Base-by-base conservation (phyloP, 2,888 invertebrate genomes). In the Neoitamus cyanurus region DNA sequence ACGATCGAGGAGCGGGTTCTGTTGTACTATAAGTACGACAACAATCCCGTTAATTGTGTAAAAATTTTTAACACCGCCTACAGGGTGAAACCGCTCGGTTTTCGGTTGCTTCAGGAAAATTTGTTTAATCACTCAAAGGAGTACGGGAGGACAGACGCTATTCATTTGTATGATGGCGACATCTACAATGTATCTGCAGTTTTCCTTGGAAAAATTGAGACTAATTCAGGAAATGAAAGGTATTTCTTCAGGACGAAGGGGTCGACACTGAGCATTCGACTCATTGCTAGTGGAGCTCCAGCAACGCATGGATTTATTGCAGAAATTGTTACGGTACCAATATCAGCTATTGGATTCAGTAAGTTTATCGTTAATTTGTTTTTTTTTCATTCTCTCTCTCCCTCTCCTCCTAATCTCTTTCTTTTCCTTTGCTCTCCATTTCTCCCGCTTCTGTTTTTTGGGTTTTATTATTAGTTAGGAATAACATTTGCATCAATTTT, bases 21-120 rank as follows among this genome's bases (percentile, higher is more conserved):
- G 0, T 90, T 99, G 25, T 99, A 98, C 90, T 99, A 98, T 91
- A 99, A 99, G 90, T 99, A 99, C 89, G 98, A 98, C 89, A 98
- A 98, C 88, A 95, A 96, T 90, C 97, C 98, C 0, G 97, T 98
- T 0, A 99, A 99, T 90, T 99, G 99, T 89, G 97, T 99, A 0
- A 99, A 99, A 91, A 97, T 99, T 87, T 98, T 99, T 90, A 95
- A 96, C 84, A 96, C 97, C 86, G 94, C 94, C 85, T 96, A 94
- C 89, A 94, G 95, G 86, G 95, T 96, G 0, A 98, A 98, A 89
- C 96, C 96, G 13, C 94, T 99, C 88, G 98, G 98, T 7, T 96
- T 99, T 88, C 93, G 98, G 85, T 92, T 99, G 72, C 92, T 98
- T 30, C 98, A 98, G 88, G 96, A 97, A 87, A 97, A 98, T 91